A percentile compares a stretch with the other conserved stretches of the same genome.
Conservation (phyloP, 2,113 vertebrate species). For the Rhabdomys dilectus region DNA sequence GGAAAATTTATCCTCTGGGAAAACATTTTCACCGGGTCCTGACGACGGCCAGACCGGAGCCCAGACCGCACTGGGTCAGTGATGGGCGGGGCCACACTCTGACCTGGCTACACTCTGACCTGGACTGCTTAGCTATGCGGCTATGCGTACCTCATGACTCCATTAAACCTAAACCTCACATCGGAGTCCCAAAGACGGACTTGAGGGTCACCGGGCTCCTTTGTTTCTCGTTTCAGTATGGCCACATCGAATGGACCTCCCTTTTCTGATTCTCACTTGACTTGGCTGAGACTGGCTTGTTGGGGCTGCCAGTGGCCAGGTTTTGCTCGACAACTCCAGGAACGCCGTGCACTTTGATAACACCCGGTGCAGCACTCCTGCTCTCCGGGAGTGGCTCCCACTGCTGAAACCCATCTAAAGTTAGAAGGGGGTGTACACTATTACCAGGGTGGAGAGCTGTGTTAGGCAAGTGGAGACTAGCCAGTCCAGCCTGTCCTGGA, state of each 20-base stretch:
- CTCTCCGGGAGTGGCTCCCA: background rate
- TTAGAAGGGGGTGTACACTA: background rate
- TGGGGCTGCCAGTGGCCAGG: background rate
- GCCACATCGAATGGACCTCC: background rate
- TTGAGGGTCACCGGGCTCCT: background rate
- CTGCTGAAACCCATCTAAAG: background rate
- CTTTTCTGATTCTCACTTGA: background rate
- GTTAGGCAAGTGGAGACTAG: background rate
- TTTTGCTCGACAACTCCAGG: background rate
- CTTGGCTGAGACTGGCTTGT: background rate
- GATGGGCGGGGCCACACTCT: background rate
- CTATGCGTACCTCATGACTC: no score
- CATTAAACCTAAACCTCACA: background rate
- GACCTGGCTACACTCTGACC: background rate
- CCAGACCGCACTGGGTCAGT: background rate
- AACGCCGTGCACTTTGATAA: background rate
- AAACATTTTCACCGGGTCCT: background rate
- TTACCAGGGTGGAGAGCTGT: background rate
- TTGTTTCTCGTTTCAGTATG: background rate
- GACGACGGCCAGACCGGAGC: background rate
- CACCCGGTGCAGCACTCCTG: background rate
- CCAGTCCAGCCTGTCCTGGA: constrained; percentile 62
- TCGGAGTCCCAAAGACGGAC: background rate
- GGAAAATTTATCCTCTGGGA: background rate
- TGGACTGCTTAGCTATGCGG: background rate